phyloP scores from a whole-genome alignment of 2,113 vertebrate species.

The Eptatretus burgeri region DNA sequence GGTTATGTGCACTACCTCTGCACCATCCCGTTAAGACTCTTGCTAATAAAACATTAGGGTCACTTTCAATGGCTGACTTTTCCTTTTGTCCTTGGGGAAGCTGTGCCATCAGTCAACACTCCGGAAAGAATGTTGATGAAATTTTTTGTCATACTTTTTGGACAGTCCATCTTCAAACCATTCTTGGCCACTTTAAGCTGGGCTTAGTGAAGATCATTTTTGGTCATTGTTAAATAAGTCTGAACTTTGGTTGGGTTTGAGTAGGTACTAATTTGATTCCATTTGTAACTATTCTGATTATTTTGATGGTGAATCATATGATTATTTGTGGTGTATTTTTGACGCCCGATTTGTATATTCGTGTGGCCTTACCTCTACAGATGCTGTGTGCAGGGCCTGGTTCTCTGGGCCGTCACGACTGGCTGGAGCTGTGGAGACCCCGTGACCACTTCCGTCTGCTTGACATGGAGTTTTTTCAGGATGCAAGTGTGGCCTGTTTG shows the following conservation, averaged over 20 bases:
- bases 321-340: background rate
- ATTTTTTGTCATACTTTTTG: too few species aligned
- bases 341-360: slow-evolving; percentile 1
- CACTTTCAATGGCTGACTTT: too few species aligned
- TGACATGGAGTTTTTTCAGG: slow-evolving; percentile 55
- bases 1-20: too few species aligned
- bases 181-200: too few species aligned
- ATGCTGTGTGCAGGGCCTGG: slow-evolving; percentile 32
- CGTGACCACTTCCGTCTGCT: slow-evolving; percentile 25
- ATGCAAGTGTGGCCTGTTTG: slow-evolving; percentile 35
- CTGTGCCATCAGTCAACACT: too few species aligned
- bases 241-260: background rate
- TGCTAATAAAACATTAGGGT: too few species aligned
- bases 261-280: background rate
- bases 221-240: background rate
- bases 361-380: slow-evolving; percentile 15
- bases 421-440: slow-evolving; percentile 31
- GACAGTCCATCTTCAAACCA: too few species aligned
- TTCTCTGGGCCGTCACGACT: slow-evolving; percentile 26
- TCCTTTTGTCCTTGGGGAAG: too few species aligned
- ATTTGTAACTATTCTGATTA: background rate
- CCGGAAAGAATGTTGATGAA: too few species aligned
- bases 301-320: background rate
- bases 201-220: background rate
- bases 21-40: too few species aligned